Conservation (phyloP, 2,888 invertebrate species). For the Orchestes rusci region DNA sequence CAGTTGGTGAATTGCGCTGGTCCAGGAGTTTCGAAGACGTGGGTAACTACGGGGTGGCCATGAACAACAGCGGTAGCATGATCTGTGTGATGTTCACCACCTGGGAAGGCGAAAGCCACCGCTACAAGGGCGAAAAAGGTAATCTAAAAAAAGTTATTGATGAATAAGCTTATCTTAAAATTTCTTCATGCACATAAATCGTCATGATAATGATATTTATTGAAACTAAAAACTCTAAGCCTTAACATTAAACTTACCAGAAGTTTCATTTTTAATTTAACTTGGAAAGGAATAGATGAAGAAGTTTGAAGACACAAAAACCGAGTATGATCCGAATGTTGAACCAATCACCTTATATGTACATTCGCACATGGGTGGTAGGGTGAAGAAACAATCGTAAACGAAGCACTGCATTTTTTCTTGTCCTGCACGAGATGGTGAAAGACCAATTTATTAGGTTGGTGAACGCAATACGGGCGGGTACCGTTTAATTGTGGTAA, state of each 20-base stretch:
- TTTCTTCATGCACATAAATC: too few species aligned
- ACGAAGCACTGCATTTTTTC: slow-evolving; percentile 7
- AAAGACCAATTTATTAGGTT: too few species aligned
- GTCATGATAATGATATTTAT: too few species aligned
- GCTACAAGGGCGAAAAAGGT: slow-evolving; percentile 18
- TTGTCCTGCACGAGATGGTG: slow-evolving; percentile 14
- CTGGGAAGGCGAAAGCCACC: slow-evolving; percentile 6
- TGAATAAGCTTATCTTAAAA: too few species aligned
- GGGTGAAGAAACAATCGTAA: slow-evolving; percentile 15
- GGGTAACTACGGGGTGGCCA: slow-evolving; percentile 19
- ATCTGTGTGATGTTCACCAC: slow-evolving; percentile 10
- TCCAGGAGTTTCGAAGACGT: slow-evolving; percentile 18
- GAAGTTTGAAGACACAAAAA: too few species aligned
- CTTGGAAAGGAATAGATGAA: too few species aligned
- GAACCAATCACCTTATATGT: slow-evolving; percentile 28
- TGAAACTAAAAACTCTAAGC: too few species aligned
- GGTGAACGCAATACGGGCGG: too few species aligned
- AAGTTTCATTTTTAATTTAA: too few species aligned
- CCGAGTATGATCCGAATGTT: too few species aligned
- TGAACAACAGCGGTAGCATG: slow-evolving; percentile 19
- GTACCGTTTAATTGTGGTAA: too few species aligned
- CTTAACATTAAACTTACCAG: too few species aligned
- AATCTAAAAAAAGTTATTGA: slow-evolving; percentile 11
- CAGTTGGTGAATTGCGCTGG: slow-evolving; percentile 24
- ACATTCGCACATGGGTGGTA: slow-evolving; percentile 14